Base-by-base conservation (phyloP, 1,140 invertebrate genomes). In the Drepana arcuata region DNA sequence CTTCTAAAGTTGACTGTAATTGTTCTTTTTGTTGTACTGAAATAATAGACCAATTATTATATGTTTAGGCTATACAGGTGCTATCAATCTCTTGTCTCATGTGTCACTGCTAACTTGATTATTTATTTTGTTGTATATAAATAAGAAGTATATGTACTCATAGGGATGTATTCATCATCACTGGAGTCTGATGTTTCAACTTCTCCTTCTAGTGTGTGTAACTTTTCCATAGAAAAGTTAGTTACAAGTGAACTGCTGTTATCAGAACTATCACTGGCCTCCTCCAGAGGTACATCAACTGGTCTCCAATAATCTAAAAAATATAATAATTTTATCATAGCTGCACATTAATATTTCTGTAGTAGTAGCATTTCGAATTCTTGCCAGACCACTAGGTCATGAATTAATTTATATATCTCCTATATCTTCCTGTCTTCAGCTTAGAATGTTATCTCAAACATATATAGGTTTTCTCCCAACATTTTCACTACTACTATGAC, bases 121-220 rank as follows among this genome's bases (percentile, higher is more conserved):
- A n/a, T n/a, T n/a, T n/a, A n/a, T n/a, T n/a, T n/a, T n/a, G n/a
- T n/a, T n/a, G n/a, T n/a, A n/a, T n/a, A n/a, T n/a, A n/a, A n/a
- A n/a, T n/a, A n/a, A n/a, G n/a, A n/a, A n/a, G n/a, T n/a, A n/a
- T 24, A 25, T 21, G 41, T 56, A 75, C 73, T 64, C 55, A 65
- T 39, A 14, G 74, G 78, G 48, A 78, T 78, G 44, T 82, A 82
- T 57, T 82, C 78, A 58, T 82, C 74, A 52, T 79, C 74, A 66
- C 74, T 79, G 16, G 71, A 78, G 39, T 79, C 74, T 44, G 78
- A 65, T 25, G 56, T 60, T 14, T 82, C 71, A 34, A 75, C 59
- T 51, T 74, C 59, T 51, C 72, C 69, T 33, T 73, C 56, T 21
- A 78, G 45, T 24, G 55, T 53, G 18, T 74, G 44, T 43, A 78